These are phyloP conservation scores for Adoxophyes honmai DNA, from an alignment of 1,140 invertebrate genomes.

Conservation along the genomic window DNA sequence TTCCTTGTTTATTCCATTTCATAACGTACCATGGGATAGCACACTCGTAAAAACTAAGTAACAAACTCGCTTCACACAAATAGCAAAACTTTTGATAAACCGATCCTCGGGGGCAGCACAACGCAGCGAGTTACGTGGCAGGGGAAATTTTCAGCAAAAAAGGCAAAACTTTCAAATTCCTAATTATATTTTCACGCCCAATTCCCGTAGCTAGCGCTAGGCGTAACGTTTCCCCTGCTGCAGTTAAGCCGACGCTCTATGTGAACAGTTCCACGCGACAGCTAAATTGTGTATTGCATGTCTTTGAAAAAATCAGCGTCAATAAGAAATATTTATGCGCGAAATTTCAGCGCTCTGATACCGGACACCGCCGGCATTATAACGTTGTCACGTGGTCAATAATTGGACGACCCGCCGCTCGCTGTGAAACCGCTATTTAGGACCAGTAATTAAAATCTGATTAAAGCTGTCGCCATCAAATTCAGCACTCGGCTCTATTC, in stretches of 20 bases:
- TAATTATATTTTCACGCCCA: constrained; percentile 15
- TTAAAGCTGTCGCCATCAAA: not conserved
- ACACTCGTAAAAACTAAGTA: constrained; percentile 2
- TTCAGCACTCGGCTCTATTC: not conserved
- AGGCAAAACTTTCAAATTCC: constrained; percentile 13
- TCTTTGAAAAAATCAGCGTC: not conserved
- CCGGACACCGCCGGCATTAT: not conserved
- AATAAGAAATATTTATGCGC: constrained; percentile 12
- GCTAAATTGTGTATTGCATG: not conserved
- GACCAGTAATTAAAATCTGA: constrained; percentile 11
- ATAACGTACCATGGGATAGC: not conserved
- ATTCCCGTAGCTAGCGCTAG: not conserved
- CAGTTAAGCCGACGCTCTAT: not conserved
- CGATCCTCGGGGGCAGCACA: not conserved
- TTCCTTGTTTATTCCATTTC: not conserved
- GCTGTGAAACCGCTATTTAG: not conserved
- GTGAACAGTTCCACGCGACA: not conserved
- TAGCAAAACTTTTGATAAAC: constrained; percentile 15
- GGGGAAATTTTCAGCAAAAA: constrained; percentile 3
- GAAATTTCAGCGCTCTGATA: not conserved
- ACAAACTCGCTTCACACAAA: constrained; percentile 8
- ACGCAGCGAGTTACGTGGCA: constrained; percentile 6
- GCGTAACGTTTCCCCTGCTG: constrained; percentile 5
- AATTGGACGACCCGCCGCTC: constrained; percentile 9
- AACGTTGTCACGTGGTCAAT: constrained; percentile 14